phyloP scores from a whole-genome alignment of 2,113 vertebrate genomes.

The Syngnathus typhle region DNA sequence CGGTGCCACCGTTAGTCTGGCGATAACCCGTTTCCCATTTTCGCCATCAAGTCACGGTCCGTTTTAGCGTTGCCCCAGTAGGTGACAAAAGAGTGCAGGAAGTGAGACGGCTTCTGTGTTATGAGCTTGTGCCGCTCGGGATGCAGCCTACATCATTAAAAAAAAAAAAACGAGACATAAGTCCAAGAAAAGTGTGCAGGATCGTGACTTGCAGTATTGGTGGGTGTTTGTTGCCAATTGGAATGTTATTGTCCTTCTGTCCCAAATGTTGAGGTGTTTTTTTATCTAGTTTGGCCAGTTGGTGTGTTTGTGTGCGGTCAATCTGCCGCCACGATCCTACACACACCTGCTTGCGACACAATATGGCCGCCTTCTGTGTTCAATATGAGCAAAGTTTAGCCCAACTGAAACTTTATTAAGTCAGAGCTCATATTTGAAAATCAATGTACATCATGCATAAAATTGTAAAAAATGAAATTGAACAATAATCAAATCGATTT shows the following conservation, averaged over 20 bases:
- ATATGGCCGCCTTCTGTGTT: constrained; percentile 23
- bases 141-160: constrained; percentile 3
- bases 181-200: constrained; percentile 7
- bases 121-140: constrained; percentile 19
- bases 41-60: constrained; percentile 63
- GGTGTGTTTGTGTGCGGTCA: constrained; percentile 53
- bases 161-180: constrained; percentile 10
- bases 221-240: constrained; percentile 24
- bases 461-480: background rate
- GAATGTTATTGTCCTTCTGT: constrained; percentile 56
- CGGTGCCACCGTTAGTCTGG: constrained; percentile 55
- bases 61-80: constrained; percentile 35
- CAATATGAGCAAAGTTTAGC: background rate
- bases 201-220: constrained; percentile 9
- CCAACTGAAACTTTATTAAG: background rate
- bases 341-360: constrained; percentile 22
- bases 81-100: constrained; percentile 61
- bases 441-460: background rate
- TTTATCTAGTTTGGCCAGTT: constrained; percentile 26
- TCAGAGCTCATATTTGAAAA: background rate
- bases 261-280: constrained; percentile 45
- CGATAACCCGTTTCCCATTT: constrained; percentile 74
- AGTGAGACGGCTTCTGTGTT: constrained; percentile 36
- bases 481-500: too few species aligned
- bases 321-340: constrained; percentile 50